A percentile compares a stretch with the other conserved stretches of the same genome.
phyloP scores from a whole-genome alignment of 2,797 vertebrate genomes.

The Brachyrhaphis roseni region DNA sequence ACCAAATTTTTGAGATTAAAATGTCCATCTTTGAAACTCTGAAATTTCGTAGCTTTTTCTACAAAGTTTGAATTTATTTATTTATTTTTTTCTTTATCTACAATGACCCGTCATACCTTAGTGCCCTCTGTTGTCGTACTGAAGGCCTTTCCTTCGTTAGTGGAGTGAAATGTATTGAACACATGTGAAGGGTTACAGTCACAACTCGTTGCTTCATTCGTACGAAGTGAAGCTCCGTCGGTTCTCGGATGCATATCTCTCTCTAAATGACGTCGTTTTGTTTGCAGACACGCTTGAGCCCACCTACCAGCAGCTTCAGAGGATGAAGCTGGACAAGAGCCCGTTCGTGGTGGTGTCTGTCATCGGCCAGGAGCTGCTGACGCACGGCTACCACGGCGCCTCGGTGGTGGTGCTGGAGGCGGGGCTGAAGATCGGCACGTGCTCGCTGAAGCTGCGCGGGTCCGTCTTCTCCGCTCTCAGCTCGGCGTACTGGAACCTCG shows the following conservation, averaged over 20 bases:
- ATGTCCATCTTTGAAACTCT: no score
- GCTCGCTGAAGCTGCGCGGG: conserved; percentile 94
- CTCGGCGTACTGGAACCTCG: conserved; percentile 94
- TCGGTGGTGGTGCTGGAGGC: conserved; percentile 95
- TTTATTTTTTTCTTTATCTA: no score
- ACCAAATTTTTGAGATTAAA: no score
- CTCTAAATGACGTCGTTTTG: not conserved
- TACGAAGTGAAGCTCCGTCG: not conserved
- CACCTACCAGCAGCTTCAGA: conserved; percentile 95
- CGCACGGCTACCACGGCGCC: conserved; percentile 86
- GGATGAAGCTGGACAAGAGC: conserved; percentile 98
- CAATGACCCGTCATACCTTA: no score
- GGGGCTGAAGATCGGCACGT: conserved; percentile 95
- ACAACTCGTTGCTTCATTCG: not conserved
- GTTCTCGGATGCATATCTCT: not conserved
- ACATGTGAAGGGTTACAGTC: not conserved
- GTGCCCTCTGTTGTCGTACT: not conserved
- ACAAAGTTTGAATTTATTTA: no score
- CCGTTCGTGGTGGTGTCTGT: conserved; percentile 99
- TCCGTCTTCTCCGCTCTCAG: conserved; percentile 96
- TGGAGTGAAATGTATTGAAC: not conserved
- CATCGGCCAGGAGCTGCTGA: conserved; percentile 96
- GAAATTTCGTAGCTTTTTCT: no score
- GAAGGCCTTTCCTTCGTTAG: not conserved
- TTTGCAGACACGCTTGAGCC: conserved; percentile 91